phyloP scores from a whole-genome alignment of 2,888 invertebrate genomes.

The Tetragonula carbonaria region DNA sequence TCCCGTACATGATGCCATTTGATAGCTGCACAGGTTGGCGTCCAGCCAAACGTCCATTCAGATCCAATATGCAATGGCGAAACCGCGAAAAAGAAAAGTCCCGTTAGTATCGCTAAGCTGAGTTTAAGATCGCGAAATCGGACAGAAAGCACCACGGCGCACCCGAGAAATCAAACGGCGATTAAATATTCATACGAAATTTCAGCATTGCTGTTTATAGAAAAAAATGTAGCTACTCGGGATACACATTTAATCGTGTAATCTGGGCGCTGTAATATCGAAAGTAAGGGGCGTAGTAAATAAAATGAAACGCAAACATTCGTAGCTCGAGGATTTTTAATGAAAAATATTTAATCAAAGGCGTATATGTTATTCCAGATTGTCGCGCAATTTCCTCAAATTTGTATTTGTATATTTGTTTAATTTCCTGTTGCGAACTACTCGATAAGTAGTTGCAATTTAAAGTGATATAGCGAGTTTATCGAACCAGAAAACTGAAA shows the following conservation, averaged over 20 bases:
- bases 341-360: background rate
- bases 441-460: too few relatives aligned
- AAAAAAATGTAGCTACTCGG: background rate
- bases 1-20: conserved; percentile 39
- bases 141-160: background rate
- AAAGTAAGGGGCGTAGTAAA: background rate
- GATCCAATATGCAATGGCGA: conserved; percentile 59
- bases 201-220: background rate
- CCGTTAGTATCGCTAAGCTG: conserved; percentile 13
- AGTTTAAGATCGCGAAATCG: conserved; percentile 18
- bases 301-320: background rate
- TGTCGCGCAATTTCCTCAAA: background rate
- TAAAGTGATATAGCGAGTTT: background rate
- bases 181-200: conserved; percentile 12
- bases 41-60: conserved; percentile 61
- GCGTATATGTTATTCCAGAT: too few relatives aligned
- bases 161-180: background rate
- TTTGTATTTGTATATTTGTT: background rate
- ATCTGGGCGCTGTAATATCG: background rate
- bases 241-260: too few relatives aligned
- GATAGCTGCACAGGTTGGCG: conserved; percentile 57
- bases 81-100: conserved; percentile 36
- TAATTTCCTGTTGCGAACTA: background rate
- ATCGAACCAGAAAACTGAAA: background rate
- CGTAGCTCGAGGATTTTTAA: background rate